Conservation (phyloP, 2,888 invertebrate species). For the Archips xylosteana region DNA sequence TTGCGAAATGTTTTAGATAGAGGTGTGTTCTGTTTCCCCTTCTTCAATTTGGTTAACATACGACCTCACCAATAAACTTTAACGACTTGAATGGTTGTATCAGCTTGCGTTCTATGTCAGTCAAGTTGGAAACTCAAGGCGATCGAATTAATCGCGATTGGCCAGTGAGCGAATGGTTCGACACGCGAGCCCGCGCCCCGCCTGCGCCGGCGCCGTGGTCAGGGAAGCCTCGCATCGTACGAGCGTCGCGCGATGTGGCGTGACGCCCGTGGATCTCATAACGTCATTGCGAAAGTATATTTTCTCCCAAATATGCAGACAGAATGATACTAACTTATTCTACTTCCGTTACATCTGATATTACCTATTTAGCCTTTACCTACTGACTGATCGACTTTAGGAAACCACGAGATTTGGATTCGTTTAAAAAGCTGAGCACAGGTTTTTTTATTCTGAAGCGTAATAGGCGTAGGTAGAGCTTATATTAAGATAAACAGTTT, state of each 20-base stretch:
- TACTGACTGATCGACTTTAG: too few relatives aligned
- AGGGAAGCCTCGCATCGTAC: slow-evolving; percentile 41
- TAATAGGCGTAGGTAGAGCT: background rate
- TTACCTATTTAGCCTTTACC: background rate
- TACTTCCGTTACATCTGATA: background rate
- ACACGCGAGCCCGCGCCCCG: slow-evolving; percentile 36
- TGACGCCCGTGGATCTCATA: slow-evolving; percentile 67
- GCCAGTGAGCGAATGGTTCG: slow-evolving; percentile 37
- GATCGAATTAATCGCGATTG: slow-evolving; percentile 38
- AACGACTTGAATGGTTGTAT: slow-evolving; percentile 28
- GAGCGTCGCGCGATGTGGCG: slow-evolving; percentile 76
- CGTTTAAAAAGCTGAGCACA: background rate
- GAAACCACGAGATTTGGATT: background rate
- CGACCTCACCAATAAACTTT: slow-evolving; percentile 17
- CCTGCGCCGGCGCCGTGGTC: slow-evolving; percentile 22
- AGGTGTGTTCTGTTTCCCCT: background rate
- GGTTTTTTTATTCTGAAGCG: background rate
- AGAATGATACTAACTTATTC: background rate
- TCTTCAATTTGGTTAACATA: slow-evolving; percentile 19
- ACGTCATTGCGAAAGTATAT: slow-evolving; percentile 70
- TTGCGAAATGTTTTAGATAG: background rate
- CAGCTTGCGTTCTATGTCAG: slow-evolving; percentile 34
- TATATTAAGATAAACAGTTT: background rate
- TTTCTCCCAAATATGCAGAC: slow-evolving; percentile 35
- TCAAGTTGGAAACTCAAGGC: slow-evolving; percentile 37